phyloP scores from a whole-genome alignment of 2,888 invertebrate species.

The Blera fallax region DNA sequence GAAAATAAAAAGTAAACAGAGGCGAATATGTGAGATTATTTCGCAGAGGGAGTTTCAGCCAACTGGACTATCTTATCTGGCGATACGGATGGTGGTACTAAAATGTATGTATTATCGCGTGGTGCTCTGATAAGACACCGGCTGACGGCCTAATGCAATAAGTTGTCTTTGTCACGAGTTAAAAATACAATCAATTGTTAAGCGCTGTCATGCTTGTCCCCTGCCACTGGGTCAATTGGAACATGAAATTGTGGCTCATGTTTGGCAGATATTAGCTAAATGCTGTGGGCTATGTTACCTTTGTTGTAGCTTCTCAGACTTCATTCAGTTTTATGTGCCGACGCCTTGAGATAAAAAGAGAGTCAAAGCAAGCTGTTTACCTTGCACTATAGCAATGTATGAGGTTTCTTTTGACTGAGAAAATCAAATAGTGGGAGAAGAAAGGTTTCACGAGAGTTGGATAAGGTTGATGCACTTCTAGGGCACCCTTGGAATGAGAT shows the following conservation, averaged over 20 bases:
- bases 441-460: slow-evolving; percentile 32
- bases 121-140: slow-evolving; percentile 35
- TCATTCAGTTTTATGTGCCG: slow-evolving; percentile 2
- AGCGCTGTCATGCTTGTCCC: background rate
- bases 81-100: slow-evolving; percentile 20
- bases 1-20: slow-evolving; percentile 54
- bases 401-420: slow-evolving; percentile 16
- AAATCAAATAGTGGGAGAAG: slow-evolving; percentile 10
- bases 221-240: slow-evolving; percentile 19
- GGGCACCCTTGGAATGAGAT: slow-evolving; percentile 4
- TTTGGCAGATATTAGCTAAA: background rate
- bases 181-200: background rate
- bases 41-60: slow-evolving; percentile 20
- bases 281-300: slow-evolving; percentile 33
- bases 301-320: background rate
- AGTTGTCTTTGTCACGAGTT: slow-evolving; percentile 17
- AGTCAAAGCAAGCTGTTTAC: background rate
- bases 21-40: slow-evolving; percentile 32
- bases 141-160: slow-evolving; percentile 13
- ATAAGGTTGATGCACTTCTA: slow-evolving; percentile 63
- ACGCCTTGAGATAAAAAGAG: slow-evolving; percentile 28
- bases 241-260: background rate
- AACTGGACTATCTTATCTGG: slow-evolving; percentile 56
- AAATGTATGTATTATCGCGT: slow-evolving; percentile 8
- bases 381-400: slow-evolving; percentile 26